These are phyloP conservation scores for Clostera curtula DNA, from an alignment of 2,888 invertebrate species.

Conservation along the genomic window DNA sequence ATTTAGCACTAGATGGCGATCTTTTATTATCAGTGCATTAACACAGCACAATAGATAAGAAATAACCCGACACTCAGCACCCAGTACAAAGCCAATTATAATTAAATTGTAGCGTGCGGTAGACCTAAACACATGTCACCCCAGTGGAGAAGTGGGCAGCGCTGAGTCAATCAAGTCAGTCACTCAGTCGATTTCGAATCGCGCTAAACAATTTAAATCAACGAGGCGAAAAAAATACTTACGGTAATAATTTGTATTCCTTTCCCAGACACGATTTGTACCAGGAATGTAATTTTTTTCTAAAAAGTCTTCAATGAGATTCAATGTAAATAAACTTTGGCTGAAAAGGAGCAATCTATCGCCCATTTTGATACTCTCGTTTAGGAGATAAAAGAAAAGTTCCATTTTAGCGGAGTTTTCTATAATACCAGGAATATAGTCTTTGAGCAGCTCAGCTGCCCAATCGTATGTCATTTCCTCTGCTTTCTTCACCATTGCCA, in stretches of 20 bases:
- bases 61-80: too few relatives aligned
- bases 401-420: constrained; percentile 97
- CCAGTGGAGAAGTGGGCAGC: too few relatives aligned
- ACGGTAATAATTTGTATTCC: constrained; percentile 93
- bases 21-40: too few relatives aligned
- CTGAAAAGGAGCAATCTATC: constrained; percentile 96
- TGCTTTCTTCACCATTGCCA: constrained; percentile 78
- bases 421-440: constrained; percentile 90
- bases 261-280: constrained; percentile 85
- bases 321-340: constrained; percentile 95
- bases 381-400: constrained; percentile 92
- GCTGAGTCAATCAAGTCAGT: too few relatives aligned
- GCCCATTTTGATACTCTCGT: constrained; percentile 89
- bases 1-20: too few relatives aligned
- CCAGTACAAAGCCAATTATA: too few relatives aligned
- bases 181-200: too few relatives aligned
- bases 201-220: not conserved
- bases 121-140: too few relatives aligned
- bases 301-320: constrained; percentile 95
- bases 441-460: constrained; percentile 88
- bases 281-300: constrained; percentile 82
- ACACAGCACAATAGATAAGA: too few relatives aligned
- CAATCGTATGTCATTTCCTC: constrained; percentile 92
- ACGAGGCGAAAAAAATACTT: constrained; percentile 62
- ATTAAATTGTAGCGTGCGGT: too few relatives aligned